Evolutionary conservation across 2,113 vertebrate genomes (phyloP).

Genomic region (Saimiri boliviensis): DNA sequence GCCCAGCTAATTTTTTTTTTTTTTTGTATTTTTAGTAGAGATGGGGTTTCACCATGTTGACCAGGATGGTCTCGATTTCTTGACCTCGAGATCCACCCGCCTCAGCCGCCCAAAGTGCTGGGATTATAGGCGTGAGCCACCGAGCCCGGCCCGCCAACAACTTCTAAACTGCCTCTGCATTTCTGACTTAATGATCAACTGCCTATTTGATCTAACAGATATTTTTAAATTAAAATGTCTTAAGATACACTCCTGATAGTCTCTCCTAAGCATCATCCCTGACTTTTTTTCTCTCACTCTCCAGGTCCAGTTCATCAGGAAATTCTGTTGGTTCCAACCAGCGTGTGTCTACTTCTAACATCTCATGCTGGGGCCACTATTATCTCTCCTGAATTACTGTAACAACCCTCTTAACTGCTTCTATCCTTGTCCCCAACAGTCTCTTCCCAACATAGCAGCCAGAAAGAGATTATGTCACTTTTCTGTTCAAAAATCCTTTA

Average conservation of each 20-base stretch:
- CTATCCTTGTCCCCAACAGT: background rate
- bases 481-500: slow-evolving; percentile 39
- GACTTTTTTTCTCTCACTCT: background rate
- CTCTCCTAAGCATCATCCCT: background rate
- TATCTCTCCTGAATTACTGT: slow-evolving; percentile 19
- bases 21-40: no score
- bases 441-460: background rate
- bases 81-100: no score
- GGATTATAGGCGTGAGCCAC: no score
- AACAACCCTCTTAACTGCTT: background rate
- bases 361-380: background rate
- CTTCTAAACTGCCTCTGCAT: background rate
- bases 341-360: background rate
- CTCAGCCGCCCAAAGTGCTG: no score
- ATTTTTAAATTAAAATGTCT: background rate
- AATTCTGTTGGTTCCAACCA: background rate
- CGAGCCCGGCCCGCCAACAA: no score
- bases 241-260: background rate
- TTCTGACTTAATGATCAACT: background rate
- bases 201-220: background rate
- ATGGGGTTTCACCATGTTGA: no score
- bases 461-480: background rate
- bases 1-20: no score
- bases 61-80: no score
- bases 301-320: background rate